Conservation (phyloP, 2,113 vertebrate species). For the Tetrax tetrax region DNA sequence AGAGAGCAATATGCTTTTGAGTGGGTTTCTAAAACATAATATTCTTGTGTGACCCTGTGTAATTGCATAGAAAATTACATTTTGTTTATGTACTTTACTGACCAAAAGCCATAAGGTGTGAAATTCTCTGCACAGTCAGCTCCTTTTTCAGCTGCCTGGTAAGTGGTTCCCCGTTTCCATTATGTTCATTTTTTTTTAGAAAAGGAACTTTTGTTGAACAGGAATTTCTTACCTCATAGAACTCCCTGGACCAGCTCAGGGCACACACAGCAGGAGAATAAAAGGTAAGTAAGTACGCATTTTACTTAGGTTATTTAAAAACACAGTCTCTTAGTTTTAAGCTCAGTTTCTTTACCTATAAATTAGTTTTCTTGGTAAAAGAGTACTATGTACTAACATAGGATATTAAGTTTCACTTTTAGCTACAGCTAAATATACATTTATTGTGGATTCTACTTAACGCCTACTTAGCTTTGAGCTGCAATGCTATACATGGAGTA, state of each 20-base stretch:
- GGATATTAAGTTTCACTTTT: neutral
- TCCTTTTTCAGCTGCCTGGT: slow-evolving; percentile 58
- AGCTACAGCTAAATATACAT: neutral
- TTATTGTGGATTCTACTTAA: neutral
- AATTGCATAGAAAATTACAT: slow-evolving; percentile 60
- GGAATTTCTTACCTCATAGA: slow-evolving; percentile 72
- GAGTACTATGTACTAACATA: neutral
- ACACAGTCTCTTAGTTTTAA: slow-evolving; percentile 27
- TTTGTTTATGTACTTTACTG: slow-evolving; percentile 64
- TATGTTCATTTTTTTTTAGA: slow-evolving; percentile 70
- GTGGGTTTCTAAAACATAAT: slow-evolving; percentile 63
- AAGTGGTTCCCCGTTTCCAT: slow-evolving; percentile 64
- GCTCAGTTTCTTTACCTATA: slow-evolving; percentile 28
- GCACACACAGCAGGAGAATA: slow-evolving; percentile 70
- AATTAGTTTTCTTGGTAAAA: slow-evolving; percentile 6
- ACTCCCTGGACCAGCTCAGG: slow-evolving; percentile 52
- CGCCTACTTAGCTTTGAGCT: neutral
- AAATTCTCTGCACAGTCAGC: slow-evolving; percentile 65
- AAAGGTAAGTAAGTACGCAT: slow-evolving; percentile 56
- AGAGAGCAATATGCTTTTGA: slow-evolving; percentile 54
- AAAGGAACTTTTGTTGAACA: slow-evolving; percentile 65
- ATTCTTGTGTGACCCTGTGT: slow-evolving; percentile 68
- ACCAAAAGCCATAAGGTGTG: slow-evolving; percentile 53
- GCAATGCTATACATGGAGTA: neutral
- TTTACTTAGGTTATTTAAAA: slow-evolving; percentile 50